Evolutionary conservation across 2,113 vertebrate species (phyloP).

Genomic region (Leptodactylus fuscus): DNA sequence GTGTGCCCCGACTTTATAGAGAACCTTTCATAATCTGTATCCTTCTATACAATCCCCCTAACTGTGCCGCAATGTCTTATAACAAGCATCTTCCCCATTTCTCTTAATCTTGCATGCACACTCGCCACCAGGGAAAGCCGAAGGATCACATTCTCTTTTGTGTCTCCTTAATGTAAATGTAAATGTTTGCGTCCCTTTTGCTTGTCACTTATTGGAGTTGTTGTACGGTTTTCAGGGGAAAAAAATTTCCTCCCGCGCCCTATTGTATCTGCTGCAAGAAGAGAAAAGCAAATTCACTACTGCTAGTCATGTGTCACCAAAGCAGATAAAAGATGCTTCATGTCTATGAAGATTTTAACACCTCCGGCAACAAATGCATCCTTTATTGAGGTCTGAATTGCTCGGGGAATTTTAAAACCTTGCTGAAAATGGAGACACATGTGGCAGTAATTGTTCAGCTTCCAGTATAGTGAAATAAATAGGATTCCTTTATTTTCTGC

Average conservation of each 20-base stretch:
- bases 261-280: slow-evolving; percentile 39
- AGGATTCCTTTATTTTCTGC: slow-evolving; percentile 72
- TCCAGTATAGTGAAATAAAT: slow-evolving; percentile 51
- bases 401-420: slow-evolving; percentile 45
- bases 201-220: slow-evolving; percentile 23
- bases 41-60: too few relatives aligned
- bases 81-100: not conserved
- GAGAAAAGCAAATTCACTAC: not conserved
- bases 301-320: slow-evolving; percentile 32
- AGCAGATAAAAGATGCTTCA: slow-evolving; percentile 42
- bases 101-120: not conserved
- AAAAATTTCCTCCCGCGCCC: not conserved
- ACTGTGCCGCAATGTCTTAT: too few relatives aligned
- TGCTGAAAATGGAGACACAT: slow-evolving; percentile 51
- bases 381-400: slow-evolving; percentile 50
- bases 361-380: slow-evolving; percentile 45
- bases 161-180: slow-evolving; percentile 40
- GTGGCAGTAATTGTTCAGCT: slow-evolving; percentile 55
- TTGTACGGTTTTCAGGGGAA: not conserved
- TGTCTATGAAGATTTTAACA: slow-evolving; percentile 54
- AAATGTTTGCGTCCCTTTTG: slow-evolving; percentile 47
- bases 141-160: not conserved
- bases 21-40: too few relatives aligned
- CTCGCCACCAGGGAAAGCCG: not conserved
- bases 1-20: too few relatives aligned